Base-by-base conservation (phyloP, 2,113 vertebrate genomes). In the Equus przewalskii region DNA sequence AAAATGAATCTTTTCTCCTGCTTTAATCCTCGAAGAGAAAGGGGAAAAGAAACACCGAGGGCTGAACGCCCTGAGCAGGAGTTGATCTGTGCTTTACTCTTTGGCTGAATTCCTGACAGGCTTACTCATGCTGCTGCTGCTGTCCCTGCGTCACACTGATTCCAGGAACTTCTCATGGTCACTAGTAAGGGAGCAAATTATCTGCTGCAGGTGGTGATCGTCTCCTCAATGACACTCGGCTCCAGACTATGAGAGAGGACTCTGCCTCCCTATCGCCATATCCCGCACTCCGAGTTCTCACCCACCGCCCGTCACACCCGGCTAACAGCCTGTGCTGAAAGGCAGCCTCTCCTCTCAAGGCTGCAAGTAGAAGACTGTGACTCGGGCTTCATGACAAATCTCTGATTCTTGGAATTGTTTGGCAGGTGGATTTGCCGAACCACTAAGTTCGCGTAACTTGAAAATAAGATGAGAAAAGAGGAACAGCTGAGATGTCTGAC, bases 341-440 rank as follows among this genome's bases (percentile, higher is more conserved):
- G 30, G 82, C 84, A 36, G 70, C 6, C 80, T 85, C 82, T 41
- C 6, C 80, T 85, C 82, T 41, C 0, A 0, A 80, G 62, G 33
- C 54, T 12, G 44, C 70, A 65, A 72, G 62, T 7, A 89, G 80
- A 85, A 79, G 64, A 24, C 3, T 22, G n/a, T 69, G 72, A 85
- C 44, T 26, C 0, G 0, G 30, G n/a, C 73, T 81, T 60, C 36
- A 62, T 83, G 91, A 67, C 67, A 96, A 44, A 73, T 62, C 36
- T 89, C 80, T 28, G 79, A 70, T 97, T 98, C 97, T 89, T 83
- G 89, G 93, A 98, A 98, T 72, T 95, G 79, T 97, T 93, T 97
- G 69, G 36, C 73, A 96, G 91, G 92, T 92, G 78, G 60, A 92
- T 96, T 97, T 97, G 76, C 89, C 16, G 10, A 98, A 95, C 81